Conservation (phyloP, 2,113 vertebrate species). For the Catharus fuscescens region DNA sequence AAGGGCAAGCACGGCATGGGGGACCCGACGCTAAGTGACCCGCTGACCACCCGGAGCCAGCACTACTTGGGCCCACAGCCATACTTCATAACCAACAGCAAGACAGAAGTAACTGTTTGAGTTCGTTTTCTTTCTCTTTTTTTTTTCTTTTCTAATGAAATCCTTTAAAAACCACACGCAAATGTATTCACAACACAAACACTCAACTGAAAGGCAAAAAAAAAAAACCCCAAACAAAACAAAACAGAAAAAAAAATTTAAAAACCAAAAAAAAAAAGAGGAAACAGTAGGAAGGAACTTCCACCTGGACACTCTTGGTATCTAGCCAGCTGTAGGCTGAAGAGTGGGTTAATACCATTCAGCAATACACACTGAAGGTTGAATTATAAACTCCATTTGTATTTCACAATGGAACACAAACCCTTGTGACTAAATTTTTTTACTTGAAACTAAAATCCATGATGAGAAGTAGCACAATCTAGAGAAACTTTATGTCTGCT, state of each 20-base stretch:
- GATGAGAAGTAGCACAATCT: conserved; percentile 80
- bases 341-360: conserved; percentile 57
- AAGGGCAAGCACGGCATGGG: conserved; percentile 86
- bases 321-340: conserved; percentile 13
- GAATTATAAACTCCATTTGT: conserved; percentile 72
- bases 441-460: conserved; percentile 76
- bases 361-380: conserved; percentile 75
- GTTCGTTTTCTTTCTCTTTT: not conserved
- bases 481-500: conserved; percentile 71
- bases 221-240: not conserved
- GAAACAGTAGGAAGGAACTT: conserved; percentile 9
- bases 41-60: conserved; percentile 86
- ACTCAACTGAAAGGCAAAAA: conserved; percentile 67
- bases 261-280: not conserved
- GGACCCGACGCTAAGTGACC: conserved; percentile 85
- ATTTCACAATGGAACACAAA: conserved; percentile 56
- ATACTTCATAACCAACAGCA: conserved; percentile 99
- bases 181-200: conserved; percentile 29
- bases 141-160: conserved; percentile 1
- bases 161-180: conserved; percentile 51
- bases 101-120: conserved; percentile 99
- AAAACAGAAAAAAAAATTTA: not conserved
- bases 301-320: conserved; percentile 36
- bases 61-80: conserved; percentile 93
- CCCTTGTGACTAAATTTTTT: conserved; percentile 60